Base-by-base conservation (phyloP, 30 jellyfish, hydroid and myxozoan species). In the Clytia hemisphaerica region DNA sequence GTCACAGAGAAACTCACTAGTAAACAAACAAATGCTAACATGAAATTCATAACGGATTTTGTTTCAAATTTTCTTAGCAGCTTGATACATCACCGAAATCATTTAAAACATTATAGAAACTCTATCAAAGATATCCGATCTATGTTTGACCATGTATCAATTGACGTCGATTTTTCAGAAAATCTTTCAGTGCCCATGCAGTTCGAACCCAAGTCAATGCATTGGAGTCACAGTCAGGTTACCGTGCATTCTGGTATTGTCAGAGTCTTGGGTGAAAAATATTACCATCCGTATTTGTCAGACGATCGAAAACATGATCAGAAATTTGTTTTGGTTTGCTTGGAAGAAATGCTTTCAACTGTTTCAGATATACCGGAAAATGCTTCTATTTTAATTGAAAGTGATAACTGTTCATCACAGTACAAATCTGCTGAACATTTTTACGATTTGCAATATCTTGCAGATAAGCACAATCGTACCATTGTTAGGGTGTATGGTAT, bases 351-450 rank as follows among this genome's bases (percentile, higher is more conserved):
- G 29, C 46, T 62, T 21, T 36, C 37, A 61, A 40, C 37, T 34
- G 76, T 31, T 62, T 33, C 37, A 62, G 76, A 31, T 36, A 62
- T 1, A 61, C n/a, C n/a, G n/a, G n/a, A n/a, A n/a, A n/a, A n/a
- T n/a, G 76, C 61, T 36, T 36, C 76, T 26, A 61, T 62, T 35
- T 61, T 62, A 21, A 62, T 62, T 37, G 61, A 62, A 61, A 62
- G 76, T 31, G 63, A 62, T 37, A 62, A 62, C 42, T 62, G 76
- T 37, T 62, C 76, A 34, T 36, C 61, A 59, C 76, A 62, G 76
- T 62, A 62, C 76, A 62, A 62, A 62, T 62, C 76, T 22, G 76
- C 76, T 37, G 76, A 62, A 62, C 76, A 62, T 36, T 62, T 62
- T 37, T 59, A 59, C 27, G 61, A 62, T 62, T 61, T 62, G 76